Evolutionary conservation across 2,797 vertebrate genomes (phyloP), one percentile per base, ranked within the genome.

Genomic region (Rousettus madagascariensis): DNA sequence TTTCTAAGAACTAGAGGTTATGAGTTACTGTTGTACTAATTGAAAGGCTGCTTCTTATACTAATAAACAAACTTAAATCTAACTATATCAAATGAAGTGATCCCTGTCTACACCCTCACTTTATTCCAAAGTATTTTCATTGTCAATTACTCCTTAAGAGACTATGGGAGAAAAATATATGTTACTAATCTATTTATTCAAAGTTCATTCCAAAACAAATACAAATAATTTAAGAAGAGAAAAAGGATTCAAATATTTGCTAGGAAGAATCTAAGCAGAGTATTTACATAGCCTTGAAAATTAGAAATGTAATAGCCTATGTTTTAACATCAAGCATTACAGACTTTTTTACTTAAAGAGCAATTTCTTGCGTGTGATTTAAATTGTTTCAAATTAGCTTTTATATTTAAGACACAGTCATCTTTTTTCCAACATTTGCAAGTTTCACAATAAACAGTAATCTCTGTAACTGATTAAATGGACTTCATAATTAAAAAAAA

Each of bases 381-480:
- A 92, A 93, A 91, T 91, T 83, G n/a, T 75, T 95, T 93, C 55
- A 87, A 95, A 95, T 95, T 75, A 94, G 61, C 80, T 94, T 90
- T 94, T 68, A 80, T 88, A 79, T 77, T 96, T 86, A 77, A 49
- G 65, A 85, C 24, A 79, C 9, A 6, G 61, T 26, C 41, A 86
- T 95, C 26, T 84, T 78, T 94, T 43, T 92, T 43, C 19, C 10
- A 83, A 69, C 19, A 89, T 63, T 97, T 94, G 88, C 41, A 93
- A 89, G 80, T 86, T 95, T 79, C 10, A 53, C n/a, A 96, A 95
- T 91, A 94, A 95, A 91, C 65, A 95, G n/a, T 55, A 83, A 90
- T 41, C 71, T 95, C 86, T 91, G 74, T 92, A 98, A 97, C 41
- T 92, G 80, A 43, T 95, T 86, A 96, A 83, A 96, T 95, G 72